Evolutionary conservation across 2,797 vertebrate species (phyloP).

Genomic region (Enteromius thamalakanensis): DNA sequence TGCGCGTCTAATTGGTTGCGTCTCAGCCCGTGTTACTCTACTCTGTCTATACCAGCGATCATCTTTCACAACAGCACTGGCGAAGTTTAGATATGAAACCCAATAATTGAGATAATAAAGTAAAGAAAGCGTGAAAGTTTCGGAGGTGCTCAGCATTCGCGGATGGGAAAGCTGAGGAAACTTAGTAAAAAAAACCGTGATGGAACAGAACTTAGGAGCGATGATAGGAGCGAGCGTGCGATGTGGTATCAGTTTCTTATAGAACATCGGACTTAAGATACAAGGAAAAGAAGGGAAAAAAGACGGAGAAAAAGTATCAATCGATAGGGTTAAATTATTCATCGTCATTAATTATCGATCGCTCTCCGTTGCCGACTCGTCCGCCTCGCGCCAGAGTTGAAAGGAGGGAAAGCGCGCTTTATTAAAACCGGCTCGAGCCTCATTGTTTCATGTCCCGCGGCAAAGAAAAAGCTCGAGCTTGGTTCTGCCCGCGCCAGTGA

Average conservation of each 20-base stretch:
- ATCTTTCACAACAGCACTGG: conserved; percentile 11
- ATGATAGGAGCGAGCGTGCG: conserved; percentile 64
- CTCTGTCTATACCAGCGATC: background rate
- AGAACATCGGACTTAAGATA: conserved; percentile 78
- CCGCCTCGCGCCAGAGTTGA: conserved; percentile 89
- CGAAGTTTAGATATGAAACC: background rate
- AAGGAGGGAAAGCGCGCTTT: conserved; percentile 89
- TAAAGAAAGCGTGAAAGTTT: conserved; percentile 37
- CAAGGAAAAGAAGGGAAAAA: conserved; percentile 74
- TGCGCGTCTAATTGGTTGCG: background rate
- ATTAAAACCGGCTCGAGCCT: conserved; percentile 88
- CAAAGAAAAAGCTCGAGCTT: conserved; percentile 85
- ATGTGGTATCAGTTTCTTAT: conserved; percentile 67
- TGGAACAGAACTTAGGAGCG: conserved; percentile 63
- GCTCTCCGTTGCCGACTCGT: conserved; percentile 86
- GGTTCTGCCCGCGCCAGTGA: conserved; percentile 77
- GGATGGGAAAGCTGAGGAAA: conserved; percentile 44
- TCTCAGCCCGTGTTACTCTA: background rate
- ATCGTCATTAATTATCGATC: conserved; percentile 96
- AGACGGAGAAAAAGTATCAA: conserved; percentile 83
- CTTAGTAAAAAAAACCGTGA: conserved; percentile 56
- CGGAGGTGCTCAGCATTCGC: conserved; percentile 1
- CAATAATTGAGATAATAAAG: conserved; percentile 42
- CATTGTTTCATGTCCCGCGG: conserved; percentile 93
- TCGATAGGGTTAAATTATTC: conserved; percentile 93